Base-by-base conservation (phyloP, 2,888 invertebrate species). In the Meliscaeva auricollis region DNA sequence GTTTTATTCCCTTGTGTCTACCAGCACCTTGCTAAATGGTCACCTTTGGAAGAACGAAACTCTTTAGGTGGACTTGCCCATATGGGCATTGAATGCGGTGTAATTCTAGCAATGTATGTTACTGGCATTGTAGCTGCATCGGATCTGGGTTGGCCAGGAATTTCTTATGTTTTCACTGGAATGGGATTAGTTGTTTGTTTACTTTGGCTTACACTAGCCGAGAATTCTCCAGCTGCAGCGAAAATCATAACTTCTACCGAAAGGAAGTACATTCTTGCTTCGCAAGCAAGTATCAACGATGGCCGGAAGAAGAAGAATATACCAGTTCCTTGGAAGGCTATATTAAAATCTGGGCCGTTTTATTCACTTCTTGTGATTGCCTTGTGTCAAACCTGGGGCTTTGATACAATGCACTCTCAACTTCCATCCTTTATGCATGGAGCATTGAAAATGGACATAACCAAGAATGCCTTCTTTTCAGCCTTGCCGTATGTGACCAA, bases 361-460 rank as follows among this genome's bases (percentile, higher is more conserved):
- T 94, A 94, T 93, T 90, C 91, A 1, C 66, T 91, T 30, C 89
- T n/a, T n/a, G n/a, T 94, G 1, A 90, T 95, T 0, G 94, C 93
- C 0, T 5, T 66, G 9, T 32, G 66, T 94, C 94, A 0, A 88
- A 94, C 94, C 88, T 96, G 95, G 95, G 95, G 95, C 0, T 94
- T 94, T 90, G 94, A 94, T 93, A 95, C 94, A 0, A 91, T 96
- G 41, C 92, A 95, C 87, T 94, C 95, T 0, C 94, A 96, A 90
- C 80, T 89, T 82, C 96, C 96, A 0, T 93, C 94, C 0, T 96
- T 95, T 88, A 93, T 96, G 92, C 93, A 93, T 73, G 92, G 93
- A 62, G 94, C 95, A 0, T 91, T 95, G 0, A 91, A 93, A 15
- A 94, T 94, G 85, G 91, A 95, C 48, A 94, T 96, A 26, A 93